Conservation (phyloP, 2,797 vertebrate genomes). For the Eospalax fontanierii region DNA sequence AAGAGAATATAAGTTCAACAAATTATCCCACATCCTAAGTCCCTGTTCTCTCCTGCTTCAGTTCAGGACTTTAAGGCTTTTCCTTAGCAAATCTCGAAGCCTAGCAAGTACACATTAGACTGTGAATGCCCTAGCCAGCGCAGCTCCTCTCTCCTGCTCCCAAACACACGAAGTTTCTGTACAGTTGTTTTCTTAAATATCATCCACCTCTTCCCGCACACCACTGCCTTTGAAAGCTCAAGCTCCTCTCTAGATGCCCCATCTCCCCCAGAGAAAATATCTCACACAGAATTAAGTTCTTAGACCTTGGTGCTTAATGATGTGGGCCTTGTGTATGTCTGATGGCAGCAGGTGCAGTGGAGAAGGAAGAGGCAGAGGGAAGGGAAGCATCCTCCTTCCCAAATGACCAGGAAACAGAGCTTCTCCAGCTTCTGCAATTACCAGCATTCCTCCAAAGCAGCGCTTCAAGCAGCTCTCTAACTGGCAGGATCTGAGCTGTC, state of each 20-base stretch:
- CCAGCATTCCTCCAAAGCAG: slow-evolving; percentile 66
- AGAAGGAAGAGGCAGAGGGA: slow-evolving; percentile 75
- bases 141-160: neutral
- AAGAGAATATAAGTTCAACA: slow-evolving; percentile 84
- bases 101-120: slow-evolving; percentile 66
- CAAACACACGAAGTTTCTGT: slow-evolving; percentile 60
- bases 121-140: slow-evolving; percentile 32
- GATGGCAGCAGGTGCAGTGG: slow-evolving; percentile 85
- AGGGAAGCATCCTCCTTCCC: slow-evolving; percentile 14
- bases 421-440: slow-evolving; percentile 62
- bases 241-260: slow-evolving; percentile 82
- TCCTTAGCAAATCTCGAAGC: slow-evolving; percentile 73
- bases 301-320: slow-evolving; percentile 85
- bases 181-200: slow-evolving; percentile 83
- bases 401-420: slow-evolving; percentile 80
- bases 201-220: slow-evolving; percentile 79
- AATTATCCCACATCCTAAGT: slow-evolving; percentile 83
- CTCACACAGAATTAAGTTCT: slow-evolving; percentile 88
- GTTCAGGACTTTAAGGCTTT: slow-evolving; percentile 80
- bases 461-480: slow-evolving; percentile 26
- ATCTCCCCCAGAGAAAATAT: slow-evolving; percentile 87
- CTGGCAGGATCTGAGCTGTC: slow-evolving; percentile 55
- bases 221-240: slow-evolving; percentile 81
- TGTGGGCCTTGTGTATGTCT: slow-evolving; percentile 77
- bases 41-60: slow-evolving; percentile 77